phyloP scores from a whole-genome alignment of 2,888 invertebrate genomes.

The Biston stratarius region DNA sequence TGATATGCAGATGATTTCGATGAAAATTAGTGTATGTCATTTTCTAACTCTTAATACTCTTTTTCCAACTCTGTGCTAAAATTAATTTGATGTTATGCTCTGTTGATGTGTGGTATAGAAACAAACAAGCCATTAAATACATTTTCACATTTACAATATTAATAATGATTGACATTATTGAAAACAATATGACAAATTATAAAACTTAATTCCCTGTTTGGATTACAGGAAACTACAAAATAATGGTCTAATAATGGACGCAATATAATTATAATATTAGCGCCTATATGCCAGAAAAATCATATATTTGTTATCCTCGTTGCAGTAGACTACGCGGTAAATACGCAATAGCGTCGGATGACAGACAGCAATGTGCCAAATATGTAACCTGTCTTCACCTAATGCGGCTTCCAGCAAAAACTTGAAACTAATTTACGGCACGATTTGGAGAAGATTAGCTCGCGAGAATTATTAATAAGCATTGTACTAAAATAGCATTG shows the following conservation, averaged over 20 bases:
- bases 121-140: no score
- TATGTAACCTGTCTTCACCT: conserved; percentile 70
- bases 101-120: no score
- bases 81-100: no score
- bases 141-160: no score
- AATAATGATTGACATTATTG: neutral
- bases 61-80: no score
- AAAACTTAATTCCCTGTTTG: neutral
- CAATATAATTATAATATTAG: neutral
- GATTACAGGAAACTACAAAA: neutral
- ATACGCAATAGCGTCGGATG: conserved; percentile 51
- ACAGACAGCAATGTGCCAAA: conserved; percentile 59
- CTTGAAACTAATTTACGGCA: conserved; percentile 45
- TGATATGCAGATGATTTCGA: no score
- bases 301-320: conserved; percentile 58
- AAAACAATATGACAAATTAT: neutral
- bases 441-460: conserved; percentile 39
- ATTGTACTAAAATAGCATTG: neutral
- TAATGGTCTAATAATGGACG: conserved; percentile 6
- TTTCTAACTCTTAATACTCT: no score
- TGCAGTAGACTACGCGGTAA: conserved; percentile 49
- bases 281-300: conserved; percentile 50
- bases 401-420: conserved; percentile 61
- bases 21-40: no score
- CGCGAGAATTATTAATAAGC: conserved; percentile 22